Conservation (phyloP, 2,888 invertebrate species). For the Apamea crenata region DNA sequence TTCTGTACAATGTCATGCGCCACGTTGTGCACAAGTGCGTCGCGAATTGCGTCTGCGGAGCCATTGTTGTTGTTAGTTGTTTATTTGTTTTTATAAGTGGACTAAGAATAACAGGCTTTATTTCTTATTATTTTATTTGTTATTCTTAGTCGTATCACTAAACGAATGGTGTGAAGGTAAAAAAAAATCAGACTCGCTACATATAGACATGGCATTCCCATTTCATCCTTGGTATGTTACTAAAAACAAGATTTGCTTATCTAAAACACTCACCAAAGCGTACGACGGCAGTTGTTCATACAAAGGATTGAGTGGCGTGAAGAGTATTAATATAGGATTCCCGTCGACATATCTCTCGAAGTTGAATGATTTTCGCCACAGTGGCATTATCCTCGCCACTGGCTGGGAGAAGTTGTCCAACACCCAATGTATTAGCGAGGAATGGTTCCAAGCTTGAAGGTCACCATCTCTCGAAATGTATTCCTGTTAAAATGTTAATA, state of each 20-base stretch:
- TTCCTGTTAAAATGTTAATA: conserved; percentile 79
- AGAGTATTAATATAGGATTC: conserved; percentile 94
- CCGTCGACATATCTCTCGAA: conserved; percentile 92
- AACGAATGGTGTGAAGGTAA: neutral
- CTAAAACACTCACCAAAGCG: conserved; percentile 91
- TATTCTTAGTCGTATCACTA: neutral
- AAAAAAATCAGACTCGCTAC: neutral
- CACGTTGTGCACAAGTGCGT: conserved; percentile 1
- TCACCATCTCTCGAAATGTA: conserved; percentile 84
- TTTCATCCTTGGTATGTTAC: neutral
- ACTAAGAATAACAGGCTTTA: neutral
- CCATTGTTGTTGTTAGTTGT: neutral
- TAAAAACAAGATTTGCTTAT: conserved; percentile 4
- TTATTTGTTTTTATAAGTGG: neutral
- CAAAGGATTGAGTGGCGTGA: conserved; percentile 94
- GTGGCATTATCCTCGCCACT: conserved; percentile 92
- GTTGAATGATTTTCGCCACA: conserved; percentile 92
- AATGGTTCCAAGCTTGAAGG: conserved; percentile 81
- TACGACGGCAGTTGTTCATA: conserved; percentile 92
- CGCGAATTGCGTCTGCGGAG: neutral
- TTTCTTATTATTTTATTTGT: neutral
- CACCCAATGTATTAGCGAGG: conserved; percentile 91
- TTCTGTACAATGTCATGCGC: conserved; percentile 7
- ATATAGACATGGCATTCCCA: neutral
- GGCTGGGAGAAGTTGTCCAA: conserved; percentile 91